A percentile compares a stretch with the other conserved stretches of the same genome.
phyloP scores from a whole-genome alignment of 1,140 invertebrate species.

The Rhyzopertha dominica region DNA sequence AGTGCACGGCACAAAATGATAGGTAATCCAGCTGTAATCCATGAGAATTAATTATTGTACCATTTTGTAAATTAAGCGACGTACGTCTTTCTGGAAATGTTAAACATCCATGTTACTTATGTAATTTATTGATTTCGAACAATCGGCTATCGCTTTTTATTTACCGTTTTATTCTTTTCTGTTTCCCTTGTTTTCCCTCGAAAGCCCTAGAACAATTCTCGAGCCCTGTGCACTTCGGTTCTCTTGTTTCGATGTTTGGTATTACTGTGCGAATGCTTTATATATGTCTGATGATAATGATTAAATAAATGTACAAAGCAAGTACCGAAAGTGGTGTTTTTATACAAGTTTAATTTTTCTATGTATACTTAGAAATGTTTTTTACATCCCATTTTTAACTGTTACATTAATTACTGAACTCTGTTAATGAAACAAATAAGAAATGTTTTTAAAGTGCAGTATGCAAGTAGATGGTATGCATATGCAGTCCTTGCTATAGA shows the following conservation, averaged over 20 bases:
- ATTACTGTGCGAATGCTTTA: conserved; percentile 55
- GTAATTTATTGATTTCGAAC: conserved; percentile 37
- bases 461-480: conserved; percentile 28
- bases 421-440: conserved; percentile 41
- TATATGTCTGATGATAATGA: conserved; percentile 52
- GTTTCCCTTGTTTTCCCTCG: conserved; percentile 30
- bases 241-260: conserved; percentile 49
- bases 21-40: too few relatives aligned
- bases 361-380: conserved; percentile 45
- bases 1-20: too few relatives aligned
- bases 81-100: conserved; percentile 46
- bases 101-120: conserved; percentile 48
- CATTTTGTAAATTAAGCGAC: conserved; percentile 48
- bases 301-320: conserved; percentile 55
- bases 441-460: conserved; percentile 30
- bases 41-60: conserved; percentile 40
- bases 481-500: conserved; percentile 40
- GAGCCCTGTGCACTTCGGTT: conserved; percentile 38
- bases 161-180: conserved; percentile 19
- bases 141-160: conserved; percentile 37
- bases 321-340: conserved; percentile 49
- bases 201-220: too few relatives aligned
- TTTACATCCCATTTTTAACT: conserved; percentile 45
- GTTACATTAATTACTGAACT: conserved; percentile 42
- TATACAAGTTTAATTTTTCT: conserved; percentile 46